Percentiles rank a stretch among this genome's conserved stretches.
Evolutionary conservation across 2,888 invertebrate species (phyloP).

Genomic region (Eristalis intricaria): DNA sequence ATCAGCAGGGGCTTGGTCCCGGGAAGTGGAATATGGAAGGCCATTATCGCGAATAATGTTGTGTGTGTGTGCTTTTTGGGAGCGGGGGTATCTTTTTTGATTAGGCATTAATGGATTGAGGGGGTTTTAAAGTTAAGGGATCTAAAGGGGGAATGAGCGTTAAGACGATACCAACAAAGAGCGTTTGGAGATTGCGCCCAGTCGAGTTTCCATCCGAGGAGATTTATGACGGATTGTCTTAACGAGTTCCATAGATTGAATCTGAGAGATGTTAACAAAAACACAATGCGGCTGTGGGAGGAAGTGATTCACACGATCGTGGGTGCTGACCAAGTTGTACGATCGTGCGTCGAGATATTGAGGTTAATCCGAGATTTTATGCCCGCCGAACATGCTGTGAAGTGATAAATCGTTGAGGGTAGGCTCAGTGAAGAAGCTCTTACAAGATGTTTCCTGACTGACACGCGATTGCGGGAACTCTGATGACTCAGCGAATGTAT

Average conservation of each 20-base stretch:
- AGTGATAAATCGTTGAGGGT: not conserved
- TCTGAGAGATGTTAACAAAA: not conserved
- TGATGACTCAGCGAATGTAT: no score
- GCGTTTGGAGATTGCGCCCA: not conserved
- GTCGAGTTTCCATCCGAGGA: not conserved
- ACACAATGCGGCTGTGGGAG: not conserved
- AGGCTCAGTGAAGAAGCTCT: not conserved
- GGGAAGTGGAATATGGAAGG: not conserved
- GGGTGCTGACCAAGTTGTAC: not conserved
- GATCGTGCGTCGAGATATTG: not conserved
- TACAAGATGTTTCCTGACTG: not conserved
- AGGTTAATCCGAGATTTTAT: not conserved
- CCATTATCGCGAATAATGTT: not conserved
- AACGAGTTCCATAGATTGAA: not conserved
- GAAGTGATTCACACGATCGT: not conserved
- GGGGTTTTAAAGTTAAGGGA: not conserved
- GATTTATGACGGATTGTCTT: slow-evolving; percentile 1
- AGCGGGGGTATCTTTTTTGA: not conserved
- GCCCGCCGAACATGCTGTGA: not conserved
- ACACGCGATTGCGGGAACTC: not conserved
- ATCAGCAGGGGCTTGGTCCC: not conserved
- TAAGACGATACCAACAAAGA: not conserved
- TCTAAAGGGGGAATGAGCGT: not conserved
- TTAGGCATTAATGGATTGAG: not conserved
- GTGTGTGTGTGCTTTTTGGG: not conserved